Base-by-base conservation (phyloP, 2,888 invertebrate species). In the Strigamia transsilvanica region DNA sequence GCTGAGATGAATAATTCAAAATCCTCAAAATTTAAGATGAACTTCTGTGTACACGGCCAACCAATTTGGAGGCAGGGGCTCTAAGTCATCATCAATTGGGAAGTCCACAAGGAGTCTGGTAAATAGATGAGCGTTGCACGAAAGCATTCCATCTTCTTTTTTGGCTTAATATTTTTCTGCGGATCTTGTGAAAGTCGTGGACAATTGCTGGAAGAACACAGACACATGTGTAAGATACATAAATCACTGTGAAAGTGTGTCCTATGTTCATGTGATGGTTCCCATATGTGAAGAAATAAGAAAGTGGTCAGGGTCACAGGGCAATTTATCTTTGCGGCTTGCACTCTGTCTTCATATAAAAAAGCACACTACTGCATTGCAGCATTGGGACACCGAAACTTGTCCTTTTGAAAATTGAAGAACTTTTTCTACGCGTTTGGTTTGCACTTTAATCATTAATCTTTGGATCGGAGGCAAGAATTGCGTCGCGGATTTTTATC, bases 211-310 rank as follows among this genome's bases (percentile, higher is more conserved):
- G n/a, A 56, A 56, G 56, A 56, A 56, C 56, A 56, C 56, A 56
- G 56, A 56, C 56, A 56, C 56, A 56, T 56, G 56, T 56, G 56
- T 56, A 56, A 56, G 56, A 56, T 56, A 56, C 56, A 56, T 56
- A 56, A 56, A 56, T 56, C 56, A 56, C 56, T 56, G 56, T 56
- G 18, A 56, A 56, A 56, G 56, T 56, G 6, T 56, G 56, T 56
- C 56, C 6, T 18, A 18, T n/a, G 56, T 56, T 56, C 56, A 56
- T 56, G 56, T 56, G 56, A 56, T 56, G 56, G 56, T 56, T 56
- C 56, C 56, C 56, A 18, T 56, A 56, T 18, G 56, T 56, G 56
- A n/a, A 56, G 56, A 56, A 56, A 56, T 56, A 56, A 56, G 56
- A 56, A 56, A 56, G 56, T 56, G 56, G 56, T 56, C 56, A 56